Evolutionary conservation across 2,888 invertebrate species (phyloP).

Genomic region (Hirtodrosophila trivittata): DNA sequence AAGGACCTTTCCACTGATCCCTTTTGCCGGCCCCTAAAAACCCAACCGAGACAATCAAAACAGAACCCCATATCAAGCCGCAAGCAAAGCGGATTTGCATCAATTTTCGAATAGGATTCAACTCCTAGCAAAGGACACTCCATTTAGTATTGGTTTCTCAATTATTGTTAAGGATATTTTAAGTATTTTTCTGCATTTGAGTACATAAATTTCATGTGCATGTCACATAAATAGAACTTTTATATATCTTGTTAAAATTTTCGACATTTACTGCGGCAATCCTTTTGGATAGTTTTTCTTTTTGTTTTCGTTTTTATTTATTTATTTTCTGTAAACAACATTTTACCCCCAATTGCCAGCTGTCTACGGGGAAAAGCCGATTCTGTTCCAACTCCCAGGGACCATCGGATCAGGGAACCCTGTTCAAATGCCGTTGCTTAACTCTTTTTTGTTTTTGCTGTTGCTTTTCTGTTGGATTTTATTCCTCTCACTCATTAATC

Average conservation of each 20-base stretch:
- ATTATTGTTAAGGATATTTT: no score
- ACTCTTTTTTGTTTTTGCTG: conserved; percentile 8
- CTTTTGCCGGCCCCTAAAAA: not conserved
- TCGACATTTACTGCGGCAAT: no score
- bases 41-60: not conserved
- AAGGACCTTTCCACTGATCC: no score
- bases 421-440: conserved; percentile 18
- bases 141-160: no score
- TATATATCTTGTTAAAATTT: no score
- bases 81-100: conserved; percentile 16
- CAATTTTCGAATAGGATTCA: not conserved
- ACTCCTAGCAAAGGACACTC: not conserved
- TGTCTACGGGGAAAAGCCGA: conserved; percentile 25
- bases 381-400: not conserved
- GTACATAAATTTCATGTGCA: no score
- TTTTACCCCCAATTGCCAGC: conserved; percentile 33
- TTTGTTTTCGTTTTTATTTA: not conserved
- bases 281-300: no score
- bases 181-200: no score
- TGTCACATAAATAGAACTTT: no score
- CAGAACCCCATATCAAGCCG: not conserved
- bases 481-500: conserved; percentile 53
- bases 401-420: not conserved
- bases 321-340: conserved; percentile 37
- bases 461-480: conserved; percentile 13